Evolutionary conservation across 2,113 vertebrate genomes (phyloP).

Genomic region (Heloderma charlesbogerti): DNA sequence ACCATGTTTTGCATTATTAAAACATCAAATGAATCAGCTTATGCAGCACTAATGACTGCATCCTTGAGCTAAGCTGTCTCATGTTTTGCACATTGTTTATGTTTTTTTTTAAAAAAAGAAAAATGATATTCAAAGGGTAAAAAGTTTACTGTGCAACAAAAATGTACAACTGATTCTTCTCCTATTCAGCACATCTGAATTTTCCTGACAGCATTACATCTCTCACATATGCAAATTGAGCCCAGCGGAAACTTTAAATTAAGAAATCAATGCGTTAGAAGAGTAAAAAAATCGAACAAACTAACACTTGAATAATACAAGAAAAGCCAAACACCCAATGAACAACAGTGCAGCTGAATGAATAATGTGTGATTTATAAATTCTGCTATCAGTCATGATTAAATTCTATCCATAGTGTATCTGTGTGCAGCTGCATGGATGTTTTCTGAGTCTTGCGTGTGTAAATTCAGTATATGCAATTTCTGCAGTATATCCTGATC

Average conservation of each 20-base stretch:
- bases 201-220: not conserved
- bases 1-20: conserved; percentile 68
- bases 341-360: not conserved
- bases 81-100: conserved; percentile 35
- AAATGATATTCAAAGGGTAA: conserved; percentile 21
- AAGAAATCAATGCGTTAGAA: conserved; percentile 1
- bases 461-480: not conserved
- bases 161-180: not conserved
- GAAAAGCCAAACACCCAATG: not conserved
- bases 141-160: conserved; percentile 48
- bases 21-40: conserved; percentile 59
- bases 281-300: not conserved
- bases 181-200: conserved; percentile 18
- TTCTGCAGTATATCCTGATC: not conserved
- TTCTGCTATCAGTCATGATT: not conserved
- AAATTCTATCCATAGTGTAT: not conserved
- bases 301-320: not conserved
- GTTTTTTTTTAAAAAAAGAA: conserved; percentile 14
- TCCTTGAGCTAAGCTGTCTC: conserved; percentile 40
- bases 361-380: not conserved
- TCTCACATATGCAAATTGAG: conserved; percentile 7
- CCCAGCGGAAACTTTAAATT: conserved; percentile 4
- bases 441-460: not conserved
- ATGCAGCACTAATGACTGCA: conserved; percentile 53
- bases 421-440: not conserved